A percentile compares a stretch with the other conserved stretches of the same genome.
Conservation (phyloP, 1,140 invertebrate species). For the Melanaphis sacchari region DNA sequence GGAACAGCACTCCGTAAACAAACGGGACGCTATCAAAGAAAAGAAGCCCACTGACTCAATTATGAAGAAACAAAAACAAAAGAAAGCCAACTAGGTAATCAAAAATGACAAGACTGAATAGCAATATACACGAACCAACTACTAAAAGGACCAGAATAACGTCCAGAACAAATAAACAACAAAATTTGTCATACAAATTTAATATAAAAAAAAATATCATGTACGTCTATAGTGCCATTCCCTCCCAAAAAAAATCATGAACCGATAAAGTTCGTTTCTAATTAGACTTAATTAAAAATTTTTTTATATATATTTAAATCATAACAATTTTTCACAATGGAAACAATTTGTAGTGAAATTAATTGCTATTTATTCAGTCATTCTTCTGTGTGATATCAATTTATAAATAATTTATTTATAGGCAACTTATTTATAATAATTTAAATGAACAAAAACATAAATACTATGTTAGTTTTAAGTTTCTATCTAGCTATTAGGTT, state of each 20-base stretch:
- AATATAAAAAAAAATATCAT: slow-evolving; percentile 31
- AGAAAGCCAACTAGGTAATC: slow-evolving; percentile 30
- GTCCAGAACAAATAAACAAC: slow-evolving; percentile 34
- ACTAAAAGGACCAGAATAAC: slow-evolving; percentile 44
- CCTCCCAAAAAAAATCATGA: slow-evolving; percentile 13
- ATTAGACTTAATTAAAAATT: slow-evolving; percentile 37
- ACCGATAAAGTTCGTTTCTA: neutral
- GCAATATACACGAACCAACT: slow-evolving; percentile 51
- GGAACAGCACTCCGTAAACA: slow-evolving; percentile 56
- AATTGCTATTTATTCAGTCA: slow-evolving; percentile 57
- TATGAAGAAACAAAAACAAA: slow-evolving; percentile 50
- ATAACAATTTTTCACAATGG: slow-evolving; percentile 37
- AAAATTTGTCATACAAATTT: slow-evolving; percentile 24
- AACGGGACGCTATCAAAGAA: slow-evolving; percentile 43
- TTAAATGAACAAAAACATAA: slow-evolving; percentile 54
- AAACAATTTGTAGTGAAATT: slow-evolving; percentile 44
- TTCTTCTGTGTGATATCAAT: slow-evolving; percentile 55
- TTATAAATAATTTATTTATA: slow-evolving; percentile 55
- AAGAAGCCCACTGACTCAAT: slow-evolving; percentile 19
- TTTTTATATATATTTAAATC: neutral
- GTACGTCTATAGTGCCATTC: slow-evolving; percentile 40
- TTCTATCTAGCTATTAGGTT: slow-evolving; percentile 53
- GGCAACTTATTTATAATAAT: slow-evolving; percentile 54
- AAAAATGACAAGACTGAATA: slow-evolving; percentile 54
- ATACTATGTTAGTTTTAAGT: slow-evolving; percentile 54